These are phyloP conservation scores for Stramonita haemastoma DNA, from an alignment of 2,888 invertebrate species.

Conservation along the genomic window DNA sequence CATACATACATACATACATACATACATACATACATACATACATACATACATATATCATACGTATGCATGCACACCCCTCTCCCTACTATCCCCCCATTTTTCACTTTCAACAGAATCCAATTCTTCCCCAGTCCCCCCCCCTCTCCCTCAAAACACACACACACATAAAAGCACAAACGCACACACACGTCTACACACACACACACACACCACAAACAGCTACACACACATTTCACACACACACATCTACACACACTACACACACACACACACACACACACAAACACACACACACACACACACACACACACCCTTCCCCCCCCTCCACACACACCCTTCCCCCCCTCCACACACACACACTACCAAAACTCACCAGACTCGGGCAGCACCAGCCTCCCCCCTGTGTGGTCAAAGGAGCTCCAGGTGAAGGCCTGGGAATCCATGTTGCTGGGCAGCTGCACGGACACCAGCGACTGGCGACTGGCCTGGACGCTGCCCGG, in stretches of 20 bases:
- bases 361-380: slow-evolving; percentile 72
- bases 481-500: slow-evolving; percentile 65
- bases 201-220: too few relatives aligned
- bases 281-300: background rate
- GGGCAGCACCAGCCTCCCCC: slow-evolving; percentile 78
- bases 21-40: background rate
- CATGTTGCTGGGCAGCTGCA: slow-evolving; percentile 72
- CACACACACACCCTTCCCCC: background rate
- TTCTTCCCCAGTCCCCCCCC: too few relatives aligned
- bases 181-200: background rate
- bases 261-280: background rate
- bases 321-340: background rate
- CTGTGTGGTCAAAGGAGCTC: slow-evolving; percentile 80
- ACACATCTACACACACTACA: background rate
- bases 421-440: slow-evolving; percentile 80
- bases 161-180: background rate
- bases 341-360: background rate
- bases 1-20: background rate
- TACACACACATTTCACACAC: background rate
- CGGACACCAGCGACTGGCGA: slow-evolving; percentile 71
- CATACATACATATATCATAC: background rate
- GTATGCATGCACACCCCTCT: background rate
- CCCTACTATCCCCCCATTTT: too few relatives aligned
- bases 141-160: too few relatives aligned
- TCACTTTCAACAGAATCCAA: too few relatives aligned